phyloP scores from a whole-genome alignment of 2,888 invertebrate species.

The Tenthredo distinguenda region DNA sequence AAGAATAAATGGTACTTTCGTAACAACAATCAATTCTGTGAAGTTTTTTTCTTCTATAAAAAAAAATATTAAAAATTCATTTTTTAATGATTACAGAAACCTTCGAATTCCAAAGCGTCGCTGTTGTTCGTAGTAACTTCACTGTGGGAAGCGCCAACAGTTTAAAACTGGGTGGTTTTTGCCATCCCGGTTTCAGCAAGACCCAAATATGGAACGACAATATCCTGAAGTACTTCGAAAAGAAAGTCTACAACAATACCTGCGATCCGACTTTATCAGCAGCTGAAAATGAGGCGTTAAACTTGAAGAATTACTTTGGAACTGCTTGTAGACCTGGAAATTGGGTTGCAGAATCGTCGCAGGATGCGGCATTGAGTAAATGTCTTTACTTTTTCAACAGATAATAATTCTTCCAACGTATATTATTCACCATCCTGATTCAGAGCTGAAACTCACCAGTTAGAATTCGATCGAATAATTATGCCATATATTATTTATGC shows the following conservation, averaged over 20 bases:
- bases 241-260: conserved; percentile 69
- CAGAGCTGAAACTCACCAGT: not conserved
- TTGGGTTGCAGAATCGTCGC: conserved; percentile 81
- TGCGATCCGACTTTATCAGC: conserved; percentile 74
- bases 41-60: conserved; percentile 4
- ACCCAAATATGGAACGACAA: conserved; percentile 81
- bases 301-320: conserved; percentile 83
- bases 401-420: conserved; percentile 40
- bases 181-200: conserved; percentile 84
- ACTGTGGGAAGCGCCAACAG: conserved; percentile 77
- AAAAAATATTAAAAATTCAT: conserved; percentile 39
- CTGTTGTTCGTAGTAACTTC: conserved; percentile 79
- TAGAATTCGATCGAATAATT: conserved; percentile 32
- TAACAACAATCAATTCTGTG: not conserved
- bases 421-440: not conserved
- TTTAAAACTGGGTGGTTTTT: conserved; percentile 80
- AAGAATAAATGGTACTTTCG: conserved; percentile 71
- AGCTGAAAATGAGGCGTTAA: conserved; percentile 82
- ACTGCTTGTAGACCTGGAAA: conserved; percentile 87
- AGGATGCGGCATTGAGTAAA: conserved; percentile 82
- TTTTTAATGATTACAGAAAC: conserved; percentile 73
- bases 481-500: not conserved
- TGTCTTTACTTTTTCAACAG: conserved; percentile 41
- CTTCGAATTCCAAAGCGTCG: conserved; percentile 82
- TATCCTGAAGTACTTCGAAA: conserved; percentile 83